Evolutionary conservation across 1,140 invertebrate genomes (phyloP), one percentile per base, ranked within the genome.

Genomic region (Steinernema feltiae): DNA sequence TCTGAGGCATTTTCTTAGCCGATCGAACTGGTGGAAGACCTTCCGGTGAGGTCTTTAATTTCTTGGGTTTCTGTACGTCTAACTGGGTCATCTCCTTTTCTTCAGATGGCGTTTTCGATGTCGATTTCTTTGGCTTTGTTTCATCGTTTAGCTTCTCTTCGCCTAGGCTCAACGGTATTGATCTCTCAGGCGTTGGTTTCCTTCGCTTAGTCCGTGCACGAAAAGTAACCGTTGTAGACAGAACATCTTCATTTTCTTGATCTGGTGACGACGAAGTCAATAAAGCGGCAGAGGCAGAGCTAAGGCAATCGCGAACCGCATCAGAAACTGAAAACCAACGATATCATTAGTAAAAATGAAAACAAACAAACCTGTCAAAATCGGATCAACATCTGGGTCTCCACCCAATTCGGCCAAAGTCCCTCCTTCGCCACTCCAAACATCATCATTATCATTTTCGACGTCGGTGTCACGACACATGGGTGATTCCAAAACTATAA

Each of bases 401-500:
- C 24, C 53, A 3, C 53, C 15, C 3, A 3, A 7, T 63, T 63
- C 53, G 12, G 41, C 41, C 41, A 46, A 7, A n/a, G 24, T 7
- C 24, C 24, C 3, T 63, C 53, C 53, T 63, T 12, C 24, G 2
- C 24, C 15, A 3, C 24, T 63, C 7, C 24, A 27, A 63, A 12
- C 41, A 46, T 46, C 7, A 46, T 46, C n/a, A n/a, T n/a, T n/a
- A n/a, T n/a, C n/a, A n/a, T n/a, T n/a, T n/a, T n/a, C n/a, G n/a
- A n/a, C n/a, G n/a, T n/a, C n/a, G n/a, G n/a, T 46, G 41, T 46
- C 53, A 21, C 24, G 53, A 12, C 12, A 12, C 3, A 63, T 7
- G 24, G 53, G 53, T 21, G 53, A 63, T 63, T 63, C 53, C 53
- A 63, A n/a, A 3, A 63, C 53, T 63, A 27, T 46, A 63, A 63